These are phyloP conservation scores for Tragelaphus scriptus DNA, from an alignment of 2,113 vertebrate genomes.

Conservation along the genomic window DNA sequence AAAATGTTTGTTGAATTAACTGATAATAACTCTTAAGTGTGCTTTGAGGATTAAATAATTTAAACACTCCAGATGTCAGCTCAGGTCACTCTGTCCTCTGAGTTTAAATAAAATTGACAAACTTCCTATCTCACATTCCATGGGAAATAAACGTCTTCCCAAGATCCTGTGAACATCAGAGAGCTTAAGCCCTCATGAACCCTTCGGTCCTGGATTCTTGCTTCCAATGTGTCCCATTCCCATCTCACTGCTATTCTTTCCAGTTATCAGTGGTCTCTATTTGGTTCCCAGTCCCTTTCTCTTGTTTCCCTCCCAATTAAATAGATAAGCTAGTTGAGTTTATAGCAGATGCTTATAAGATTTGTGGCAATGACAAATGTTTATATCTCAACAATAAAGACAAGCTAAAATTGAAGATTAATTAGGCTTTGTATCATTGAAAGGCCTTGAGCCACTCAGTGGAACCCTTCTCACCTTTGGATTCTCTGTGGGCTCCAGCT, in stretches of 20 bases:
- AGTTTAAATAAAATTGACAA: neutral
- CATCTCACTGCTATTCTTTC: neutral
- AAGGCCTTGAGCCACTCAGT: neutral
- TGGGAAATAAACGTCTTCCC: neutral
- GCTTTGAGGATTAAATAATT: neutral
- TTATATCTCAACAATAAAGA: neutral
- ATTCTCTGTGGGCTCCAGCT: neutral
- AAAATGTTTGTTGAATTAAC: constrained; percentile 35
- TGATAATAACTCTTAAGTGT: constrained; percentile 11
- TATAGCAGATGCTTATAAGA: neutral
- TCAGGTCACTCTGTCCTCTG: constrained; percentile 13
- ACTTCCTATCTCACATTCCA: neutral
- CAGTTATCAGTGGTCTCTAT: neutral
- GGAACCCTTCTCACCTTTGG: neutral
- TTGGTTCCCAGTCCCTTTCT: neutral
- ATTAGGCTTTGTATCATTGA: neutral
- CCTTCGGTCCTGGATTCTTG: neutral
- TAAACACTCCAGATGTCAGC: constrained; percentile 1
- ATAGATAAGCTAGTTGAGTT: neutral
- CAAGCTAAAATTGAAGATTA: neutral
- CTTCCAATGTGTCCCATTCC: neutral
- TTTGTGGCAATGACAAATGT: neutral
- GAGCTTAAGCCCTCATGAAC: neutral
- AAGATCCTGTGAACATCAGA: neutral
- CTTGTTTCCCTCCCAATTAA: neutral